A percentile compares a stretch with the other conserved stretches of the same genome.
Conservation (phyloP, 1,140 invertebrate genomes). For the Copidosoma floridanum region DNA sequence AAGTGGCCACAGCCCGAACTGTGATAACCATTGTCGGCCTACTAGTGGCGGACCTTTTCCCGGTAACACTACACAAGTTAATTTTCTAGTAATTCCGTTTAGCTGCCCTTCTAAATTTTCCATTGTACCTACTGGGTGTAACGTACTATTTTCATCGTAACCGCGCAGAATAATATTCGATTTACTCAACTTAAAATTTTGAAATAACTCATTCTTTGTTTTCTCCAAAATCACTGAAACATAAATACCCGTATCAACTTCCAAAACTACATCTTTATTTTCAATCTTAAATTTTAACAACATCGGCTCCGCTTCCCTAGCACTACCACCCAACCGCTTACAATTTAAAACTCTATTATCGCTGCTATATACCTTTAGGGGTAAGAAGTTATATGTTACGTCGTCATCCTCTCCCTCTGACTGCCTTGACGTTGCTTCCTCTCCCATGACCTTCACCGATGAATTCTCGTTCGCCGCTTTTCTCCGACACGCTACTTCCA, state of each 20-base stretch:
- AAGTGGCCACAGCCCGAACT: slow-evolving; percentile 19
- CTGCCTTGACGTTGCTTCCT: neutral
- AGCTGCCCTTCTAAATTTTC: no score
- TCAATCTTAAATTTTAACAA: neutral
- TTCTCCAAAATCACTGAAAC: slow-evolving; percentile 11
- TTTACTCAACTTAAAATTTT: neutral
- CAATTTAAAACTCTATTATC: neutral
- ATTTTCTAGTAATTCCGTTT: neutral
- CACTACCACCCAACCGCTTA: neutral
- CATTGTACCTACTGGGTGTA: slow-evolving; percentile 7
- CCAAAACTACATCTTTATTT: slow-evolving; percentile 2
- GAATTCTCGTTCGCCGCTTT: neutral
- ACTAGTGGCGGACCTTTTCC: neutral
- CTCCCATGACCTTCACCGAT: neutral
- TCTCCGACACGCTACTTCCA: slow-evolving; percentile 23
- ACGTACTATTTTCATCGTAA: slow-evolving; percentile 1
- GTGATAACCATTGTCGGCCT: slow-evolving; percentile 9
- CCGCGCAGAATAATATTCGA: slow-evolving; percentile 8
- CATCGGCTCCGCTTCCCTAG: neutral
- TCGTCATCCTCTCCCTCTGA: no score
- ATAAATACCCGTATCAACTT: slow-evolving; percentile 18
- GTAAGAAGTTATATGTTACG: neutral
- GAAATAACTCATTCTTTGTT: slow-evolving; percentile 3
- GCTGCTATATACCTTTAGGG: neutral
- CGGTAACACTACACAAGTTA: slow-evolving; percentile 26